Percentiles rank a stretch among this genome's conserved stretches.
phyloP scores from a whole-genome alignment of 1,140 invertebrate species.

The Nasonia vitripennis region DNA sequence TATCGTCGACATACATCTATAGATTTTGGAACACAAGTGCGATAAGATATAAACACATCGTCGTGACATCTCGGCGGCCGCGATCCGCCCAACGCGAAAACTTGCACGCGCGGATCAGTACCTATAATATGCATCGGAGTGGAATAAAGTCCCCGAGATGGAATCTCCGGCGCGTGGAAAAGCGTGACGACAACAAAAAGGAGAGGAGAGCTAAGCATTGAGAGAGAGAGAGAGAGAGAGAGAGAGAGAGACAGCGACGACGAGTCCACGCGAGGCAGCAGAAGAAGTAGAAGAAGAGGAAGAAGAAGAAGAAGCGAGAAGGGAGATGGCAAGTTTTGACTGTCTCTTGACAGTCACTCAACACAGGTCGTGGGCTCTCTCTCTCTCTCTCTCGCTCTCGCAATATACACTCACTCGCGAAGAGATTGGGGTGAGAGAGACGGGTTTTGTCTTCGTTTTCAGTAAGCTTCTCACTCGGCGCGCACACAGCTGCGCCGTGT shows the following conservation, averaged over 20 bases:
- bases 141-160: not conserved
- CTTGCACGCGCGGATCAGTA: not conserved
- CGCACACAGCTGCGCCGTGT: slow-evolving; percentile 23
- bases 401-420: not conserved
- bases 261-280: not conserved
- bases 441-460: slow-evolving; percentile 40
- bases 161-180: not conserved
- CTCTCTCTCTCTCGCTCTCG: not conserved
- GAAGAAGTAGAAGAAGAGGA: not conserved
- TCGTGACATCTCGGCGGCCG: not conserved
- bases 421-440: slow-evolving; percentile 26
- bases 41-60: not conserved
- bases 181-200: not conserved
- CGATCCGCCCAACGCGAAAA: not conserved
- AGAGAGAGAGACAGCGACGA: not conserved
- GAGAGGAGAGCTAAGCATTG: not conserved
- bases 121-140: not conserved
- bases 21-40: too few species aligned
- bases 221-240: not conserved
- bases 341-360: slow-evolving; percentile 48
- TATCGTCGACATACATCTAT: too few species aligned
- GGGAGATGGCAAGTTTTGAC: slow-evolving; percentile 36
- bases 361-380: slow-evolving; percentile 12
- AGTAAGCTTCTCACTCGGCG: slow-evolving; percentile 36
- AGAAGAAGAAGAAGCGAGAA: not conserved